Evolutionary conservation across 2,888 invertebrate genomes (phyloP), one percentile per base, ranked within the genome.

Genomic region (Phalera bucephala): DNA sequence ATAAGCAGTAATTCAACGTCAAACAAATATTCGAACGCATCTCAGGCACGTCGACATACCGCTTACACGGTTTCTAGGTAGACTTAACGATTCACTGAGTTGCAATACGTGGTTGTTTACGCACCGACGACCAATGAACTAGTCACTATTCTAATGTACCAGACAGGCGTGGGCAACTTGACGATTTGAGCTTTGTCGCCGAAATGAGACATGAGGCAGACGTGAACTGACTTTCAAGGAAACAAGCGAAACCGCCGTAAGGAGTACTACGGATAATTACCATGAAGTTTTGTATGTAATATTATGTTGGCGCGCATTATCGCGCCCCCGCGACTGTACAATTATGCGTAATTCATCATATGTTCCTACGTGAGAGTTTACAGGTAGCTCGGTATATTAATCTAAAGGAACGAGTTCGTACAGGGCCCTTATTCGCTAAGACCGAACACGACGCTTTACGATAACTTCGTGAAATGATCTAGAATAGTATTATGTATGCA

Each of bases 31-130:
- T 35, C 14, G 33, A 50, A 44, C 30, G 27, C 45, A 35, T 52
- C 44, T 43, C 20, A 31, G 30, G 31, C 17, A 33, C 14, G 19
- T 13, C 14, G 15, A 30, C 13, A 20, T 30, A 26, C 27, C n/a
- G 21, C 31, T 36, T 34, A 41, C 36, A 23, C 17, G 12, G 36
- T 45, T 43, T 47, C 33, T 44, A 33, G 38, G 32, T 44, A 53
- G 28, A 26, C 34, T 36, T 35, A 31, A 31, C 37, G 30, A 51
- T 41, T 51, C 26, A 44, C 33, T 25, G 34, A 36, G 14, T 40
- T 38, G 44, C 35, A 45, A 29, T 47, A 38, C 37, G 23, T 33
- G 37, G 20, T 44, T 52, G 38, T 45, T 45, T 45, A 45, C 37
- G 33, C 40, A 1, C 29, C 28, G 19, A 11, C 22, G 27, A 31